These are phyloP conservation scores for Eupithecia dodoneata DNA, from an alignment of 2,888 invertebrate genomes.

Conservation along the genomic window DNA sequence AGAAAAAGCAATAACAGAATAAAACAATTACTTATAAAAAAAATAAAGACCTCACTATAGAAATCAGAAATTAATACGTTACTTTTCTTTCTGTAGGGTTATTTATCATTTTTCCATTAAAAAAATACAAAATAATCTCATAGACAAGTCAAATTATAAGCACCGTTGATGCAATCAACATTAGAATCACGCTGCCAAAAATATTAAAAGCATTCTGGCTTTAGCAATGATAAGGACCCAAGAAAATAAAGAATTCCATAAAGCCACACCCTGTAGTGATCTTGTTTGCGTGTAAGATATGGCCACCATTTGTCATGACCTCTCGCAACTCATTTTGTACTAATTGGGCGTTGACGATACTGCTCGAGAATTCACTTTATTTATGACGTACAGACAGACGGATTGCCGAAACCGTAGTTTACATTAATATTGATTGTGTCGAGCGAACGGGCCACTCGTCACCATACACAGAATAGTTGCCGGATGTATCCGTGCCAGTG, in stretches of 20 bases:
- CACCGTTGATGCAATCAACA: no score
- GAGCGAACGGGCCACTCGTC: neutral
- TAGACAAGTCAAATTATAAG: no score
- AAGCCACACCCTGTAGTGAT: conserved; percentile 39
- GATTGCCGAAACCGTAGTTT: conserved; percentile 30
- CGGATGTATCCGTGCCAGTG: neutral
- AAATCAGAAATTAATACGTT: no score
- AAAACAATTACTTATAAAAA: no score
- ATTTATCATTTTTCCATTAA: no score
- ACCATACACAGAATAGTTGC: neutral
- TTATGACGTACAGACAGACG: conserved; percentile 39
- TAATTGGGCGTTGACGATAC: conserved; percentile 46
- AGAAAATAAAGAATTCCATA: neutral
- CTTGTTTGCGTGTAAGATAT: conserved; percentile 45
- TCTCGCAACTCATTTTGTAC: conserved; percentile 41
- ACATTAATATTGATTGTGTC: conserved; percentile 23
- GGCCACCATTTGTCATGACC: conserved; percentile 41
- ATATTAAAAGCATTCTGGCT: neutral
- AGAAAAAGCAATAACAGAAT: no score
- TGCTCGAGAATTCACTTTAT: conserved; percentile 35
- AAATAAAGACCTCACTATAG: no score
- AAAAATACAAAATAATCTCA: no score
- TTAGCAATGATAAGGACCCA: neutral
- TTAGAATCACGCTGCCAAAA: no score
- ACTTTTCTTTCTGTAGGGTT: no score